Base-by-base conservation (phyloP, 2,888 invertebrate genomes). In the Plebejus argus region DNA sequence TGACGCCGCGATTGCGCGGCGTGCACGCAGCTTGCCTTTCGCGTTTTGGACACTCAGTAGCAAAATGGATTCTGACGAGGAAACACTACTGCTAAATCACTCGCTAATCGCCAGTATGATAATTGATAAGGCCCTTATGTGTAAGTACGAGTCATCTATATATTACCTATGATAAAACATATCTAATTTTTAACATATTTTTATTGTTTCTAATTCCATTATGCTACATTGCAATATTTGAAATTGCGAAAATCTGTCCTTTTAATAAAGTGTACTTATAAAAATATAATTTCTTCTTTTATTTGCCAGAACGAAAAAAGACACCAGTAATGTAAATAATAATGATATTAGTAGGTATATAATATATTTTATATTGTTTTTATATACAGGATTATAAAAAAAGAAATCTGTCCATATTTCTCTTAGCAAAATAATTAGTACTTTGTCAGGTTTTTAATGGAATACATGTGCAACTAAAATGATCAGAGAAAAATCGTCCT, bases 381-480 rank as follows among this genome's bases (percentile, higher is more conserved):
- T 58, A 58, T 20, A 58, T 58, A 58, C 58, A 58, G 58, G 58
- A n/a, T 58, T 58, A 58, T 23, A 61, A 61, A 61, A 58, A 61
- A 23, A 20, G 58, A 20, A 58, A 58, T 58, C 58, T 58, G 58
- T 58, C 20, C n/a, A 8, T 7, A 58, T 10, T 53, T 15, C 4
- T 49, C 20, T 61, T 61, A 58, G 20, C 23, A 23, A 23, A 61
- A 20, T 61, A 61, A 61, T 61, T 61, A 61, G 23, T 23, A 61
- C 10, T 61, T 58, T 61, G 58, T 23, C 61, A 61, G 61, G 12
- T 20, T 23, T 61, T 61, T 23, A 53, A 53, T 61, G 23, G 8
- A 61, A 8, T 58, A 10, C 10, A 20, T 61, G 12, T 61, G 61
- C 23, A 23, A 23, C 23, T 61, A 61, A 61, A 61, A 58, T 58